phyloP scores from a whole-genome alignment of 1,140 invertebrate genomes.

The Arion vulgaris region DNA sequence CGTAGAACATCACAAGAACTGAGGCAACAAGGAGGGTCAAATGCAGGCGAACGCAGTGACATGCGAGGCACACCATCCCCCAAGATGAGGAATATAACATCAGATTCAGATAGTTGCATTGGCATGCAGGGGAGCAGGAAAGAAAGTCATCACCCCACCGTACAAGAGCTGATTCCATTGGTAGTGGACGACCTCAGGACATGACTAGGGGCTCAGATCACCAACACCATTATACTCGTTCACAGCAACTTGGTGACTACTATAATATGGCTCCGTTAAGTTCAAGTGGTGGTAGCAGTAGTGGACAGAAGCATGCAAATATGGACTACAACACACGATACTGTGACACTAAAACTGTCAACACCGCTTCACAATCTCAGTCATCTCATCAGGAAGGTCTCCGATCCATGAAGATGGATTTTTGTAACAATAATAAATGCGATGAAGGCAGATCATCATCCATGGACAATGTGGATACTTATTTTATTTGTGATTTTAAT shows the following conservation, averaged over 20 bases:
- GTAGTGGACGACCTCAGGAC: slow-evolving; percentile 24
- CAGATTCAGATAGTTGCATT: slow-evolving; percentile 53
- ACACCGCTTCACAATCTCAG: neutral
- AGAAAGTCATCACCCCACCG: slow-evolving; percentile 30
- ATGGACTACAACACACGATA: neutral
- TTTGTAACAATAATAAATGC: neutral
- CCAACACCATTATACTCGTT: slow-evolving; percentile 12
- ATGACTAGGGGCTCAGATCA: slow-evolving; percentile 41
- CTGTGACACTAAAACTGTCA: neutral
- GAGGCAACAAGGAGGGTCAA: slow-evolving; percentile 45
- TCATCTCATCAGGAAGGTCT: neutral
- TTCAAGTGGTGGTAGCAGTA: neutral
- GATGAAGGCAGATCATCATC: slow-evolving; percentile 17
- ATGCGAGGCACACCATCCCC: slow-evolving; percentile 51
- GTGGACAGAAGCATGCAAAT: neutral
- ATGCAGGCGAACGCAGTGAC: slow-evolving; percentile 22
- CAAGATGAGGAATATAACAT: slow-evolving; percentile 25
- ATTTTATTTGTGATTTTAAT: slow-evolving; percentile 42
- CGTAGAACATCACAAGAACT: slow-evolving; percentile 50
- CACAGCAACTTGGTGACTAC: neutral
- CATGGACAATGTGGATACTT: slow-evolving; percentile 42
- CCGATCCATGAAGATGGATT: slow-evolving; percentile 39
- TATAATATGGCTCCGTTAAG: neutral
- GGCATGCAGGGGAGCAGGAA: slow-evolving; percentile 49
- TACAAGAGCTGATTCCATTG: slow-evolving; percentile 21